Evolutionary conservation across 2,113 vertebrate species (phyloP).

Genomic region (Seriola quinqueradiata): DNA sequence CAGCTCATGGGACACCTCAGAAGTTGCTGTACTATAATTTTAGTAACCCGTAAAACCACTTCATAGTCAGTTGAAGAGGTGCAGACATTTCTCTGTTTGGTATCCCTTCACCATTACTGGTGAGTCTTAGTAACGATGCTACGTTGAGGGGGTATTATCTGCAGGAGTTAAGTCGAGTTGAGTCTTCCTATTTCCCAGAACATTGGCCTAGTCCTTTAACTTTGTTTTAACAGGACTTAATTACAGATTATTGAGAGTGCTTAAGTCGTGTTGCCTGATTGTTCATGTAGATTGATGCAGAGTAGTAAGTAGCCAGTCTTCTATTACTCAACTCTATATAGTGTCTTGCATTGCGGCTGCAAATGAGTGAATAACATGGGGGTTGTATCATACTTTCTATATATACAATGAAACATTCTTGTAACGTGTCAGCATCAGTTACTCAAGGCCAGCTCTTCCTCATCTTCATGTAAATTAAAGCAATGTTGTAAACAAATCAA

Average conservation of each 20-base stretch:
- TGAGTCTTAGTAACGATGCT: too few species aligned
- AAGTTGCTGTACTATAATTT: too few species aligned
- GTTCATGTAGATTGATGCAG: not conserved
- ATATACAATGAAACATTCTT: not conserved
- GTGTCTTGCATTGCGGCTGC: not conserved
- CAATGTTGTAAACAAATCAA: slow-evolving; percentile 50
- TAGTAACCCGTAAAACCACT: too few species aligned
- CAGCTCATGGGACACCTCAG: too few species aligned
- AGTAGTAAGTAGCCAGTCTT: not conserved
- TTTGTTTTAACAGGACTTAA: not conserved
- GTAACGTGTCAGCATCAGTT: slow-evolving; percentile 15
- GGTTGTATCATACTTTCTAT: not conserved
- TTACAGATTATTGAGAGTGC: not conserved
- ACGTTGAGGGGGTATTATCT: too few species aligned
- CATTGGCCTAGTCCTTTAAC: not conserved
- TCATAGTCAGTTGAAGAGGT: too few species aligned
- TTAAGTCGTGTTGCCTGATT: not conserved
- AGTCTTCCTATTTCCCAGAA: not conserved
- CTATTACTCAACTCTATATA: not conserved
- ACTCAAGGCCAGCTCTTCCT: slow-evolving; percentile 8
- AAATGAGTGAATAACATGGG: not conserved
- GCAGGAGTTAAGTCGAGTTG: too few species aligned
- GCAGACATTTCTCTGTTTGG: too few species aligned
- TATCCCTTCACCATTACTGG: too few species aligned
- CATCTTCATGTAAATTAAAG: slow-evolving; percentile 42